Evolutionary conservation across 2,113 vertebrate genomes (phyloP).

Genomic region (Urocitellus parryii): DNA sequence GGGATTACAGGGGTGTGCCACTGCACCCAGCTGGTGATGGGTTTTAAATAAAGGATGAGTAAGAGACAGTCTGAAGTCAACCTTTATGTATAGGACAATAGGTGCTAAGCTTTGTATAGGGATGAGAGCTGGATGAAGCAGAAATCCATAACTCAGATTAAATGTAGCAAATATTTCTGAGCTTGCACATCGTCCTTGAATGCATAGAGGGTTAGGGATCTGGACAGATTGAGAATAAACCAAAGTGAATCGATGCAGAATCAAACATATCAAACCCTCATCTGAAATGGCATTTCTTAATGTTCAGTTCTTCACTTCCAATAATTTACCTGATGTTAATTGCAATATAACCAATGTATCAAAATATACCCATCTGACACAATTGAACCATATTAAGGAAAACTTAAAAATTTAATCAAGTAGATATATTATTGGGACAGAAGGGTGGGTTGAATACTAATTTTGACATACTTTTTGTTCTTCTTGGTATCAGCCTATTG

Average conservation of each 20-base stretch:
- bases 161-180: rapidly evolving
- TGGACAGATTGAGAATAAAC: background rate
- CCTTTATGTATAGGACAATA: no score
- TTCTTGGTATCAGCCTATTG: background rate
- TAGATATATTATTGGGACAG: background rate
- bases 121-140: background rate
- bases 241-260: background rate
- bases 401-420: background rate
- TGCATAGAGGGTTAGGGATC: background rate
- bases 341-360: background rate
- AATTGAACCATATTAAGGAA: background rate
- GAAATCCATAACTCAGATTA: no score
- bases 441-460: background rate
- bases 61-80: background rate
- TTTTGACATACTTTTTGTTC: background rate
- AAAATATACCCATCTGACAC: background rate
- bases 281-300: background rate
- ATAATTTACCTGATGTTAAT: background rate
- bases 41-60: background rate
- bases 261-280: background rate
- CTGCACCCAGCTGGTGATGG: background rate
- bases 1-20: no score
- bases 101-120: background rate
- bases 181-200: background rate
- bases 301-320: background rate